Evolutionary conservation across 2,113 vertebrate genomes (phyloP).

Genomic region (Phylloscopus whistleri): DNA sequence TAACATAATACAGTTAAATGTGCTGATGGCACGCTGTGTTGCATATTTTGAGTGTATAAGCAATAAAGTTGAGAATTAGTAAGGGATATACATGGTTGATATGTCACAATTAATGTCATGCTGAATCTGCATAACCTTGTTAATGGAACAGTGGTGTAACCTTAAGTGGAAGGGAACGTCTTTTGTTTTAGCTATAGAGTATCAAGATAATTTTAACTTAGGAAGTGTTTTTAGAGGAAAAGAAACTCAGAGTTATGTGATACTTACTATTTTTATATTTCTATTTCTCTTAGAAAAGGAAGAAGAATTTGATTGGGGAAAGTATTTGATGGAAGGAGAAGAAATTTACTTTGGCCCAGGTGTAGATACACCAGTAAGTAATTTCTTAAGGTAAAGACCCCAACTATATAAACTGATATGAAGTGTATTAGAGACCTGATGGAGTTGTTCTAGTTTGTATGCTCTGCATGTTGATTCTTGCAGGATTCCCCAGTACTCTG

Average conservation of each 20-base stretch:
- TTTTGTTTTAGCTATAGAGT: neutral
- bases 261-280: conserved; percentile 9
- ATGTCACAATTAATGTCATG: neutral
- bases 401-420: neutral
- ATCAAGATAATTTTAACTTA: neutral
- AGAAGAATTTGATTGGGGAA: conserved; percentile 92
- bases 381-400: neutral
- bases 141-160: neutral
- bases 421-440: neutral
- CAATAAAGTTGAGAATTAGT: neutral
- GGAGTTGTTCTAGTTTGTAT: neutral
- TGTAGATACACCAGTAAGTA: conserved; percentile 88
- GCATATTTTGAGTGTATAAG: neutral
- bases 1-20: neutral
- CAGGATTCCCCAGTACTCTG: neutral
- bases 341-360: conserved; percentile 82
- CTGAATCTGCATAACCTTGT: neutral
- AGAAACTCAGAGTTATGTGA: neutral
- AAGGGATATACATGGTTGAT: neutral
- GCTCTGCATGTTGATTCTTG: neutral
- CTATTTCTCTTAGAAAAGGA: conserved; percentile 75
- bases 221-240: neutral
- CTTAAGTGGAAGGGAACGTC: neutral
- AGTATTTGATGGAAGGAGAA: conserved; percentile 92
- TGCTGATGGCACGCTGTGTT: neutral